These are phyloP conservation scores for Megamerina dolium DNA, from an alignment of 2,888 invertebrate genomes.

Conservation along the genomic window DNA sequence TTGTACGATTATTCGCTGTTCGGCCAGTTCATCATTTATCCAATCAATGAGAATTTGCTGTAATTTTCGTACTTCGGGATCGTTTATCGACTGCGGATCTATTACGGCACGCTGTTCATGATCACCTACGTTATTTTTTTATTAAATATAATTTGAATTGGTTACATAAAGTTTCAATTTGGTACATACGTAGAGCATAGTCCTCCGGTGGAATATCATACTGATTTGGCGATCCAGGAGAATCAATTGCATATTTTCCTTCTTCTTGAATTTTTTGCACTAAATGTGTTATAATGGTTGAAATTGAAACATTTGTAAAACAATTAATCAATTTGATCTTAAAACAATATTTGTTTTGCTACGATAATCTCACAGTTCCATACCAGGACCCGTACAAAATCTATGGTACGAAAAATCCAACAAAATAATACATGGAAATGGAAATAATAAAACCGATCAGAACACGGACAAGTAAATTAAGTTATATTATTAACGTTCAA, in stretches of 20 bases:
- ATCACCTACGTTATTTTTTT: conserved; percentile 61
- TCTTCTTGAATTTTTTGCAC: conserved; percentile 94
- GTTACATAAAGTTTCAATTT: neutral
- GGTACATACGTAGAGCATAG: conserved; percentile 77
- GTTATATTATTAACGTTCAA: too few species aligned
- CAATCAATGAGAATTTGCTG: conserved; percentile 88
- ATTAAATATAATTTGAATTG: neutral
- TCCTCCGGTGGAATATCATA: conserved; percentile 90
- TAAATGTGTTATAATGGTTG: conserved; percentile 35
- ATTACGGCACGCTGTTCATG: conserved; percentile 96
- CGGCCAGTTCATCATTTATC: conserved; percentile 97
- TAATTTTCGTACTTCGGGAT: conserved; percentile 78
- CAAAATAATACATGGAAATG: neutral
- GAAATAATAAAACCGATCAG: too few species aligned
- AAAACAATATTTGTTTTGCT: neutral
- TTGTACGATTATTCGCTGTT: conserved; percentile 94
- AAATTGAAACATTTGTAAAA: too few species aligned
- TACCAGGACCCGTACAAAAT: neutral
- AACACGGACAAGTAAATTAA: too few species aligned
- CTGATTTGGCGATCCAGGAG: conserved; percentile 84
- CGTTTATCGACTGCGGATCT: conserved; percentile 79
- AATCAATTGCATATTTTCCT: conserved; percentile 93
- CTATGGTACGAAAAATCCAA: neutral
- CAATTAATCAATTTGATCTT: neutral
- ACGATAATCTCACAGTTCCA: too few species aligned